Conservation (phyloP, 2,888 invertebrate species). For the Nymphalis polychloros region DNA sequence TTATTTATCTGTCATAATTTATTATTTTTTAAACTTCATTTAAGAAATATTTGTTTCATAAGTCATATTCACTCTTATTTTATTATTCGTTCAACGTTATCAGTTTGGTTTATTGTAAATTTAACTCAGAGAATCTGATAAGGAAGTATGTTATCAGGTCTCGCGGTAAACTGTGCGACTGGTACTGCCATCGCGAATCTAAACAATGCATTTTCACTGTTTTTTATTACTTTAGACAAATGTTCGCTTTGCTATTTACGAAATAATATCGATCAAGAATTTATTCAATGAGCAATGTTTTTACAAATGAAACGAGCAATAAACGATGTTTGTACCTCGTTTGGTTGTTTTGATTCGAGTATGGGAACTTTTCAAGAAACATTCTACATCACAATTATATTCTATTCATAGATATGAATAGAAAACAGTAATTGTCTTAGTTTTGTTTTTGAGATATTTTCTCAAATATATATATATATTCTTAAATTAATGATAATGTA, state of each 20-base stretch:
- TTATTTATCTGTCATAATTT: neutral
- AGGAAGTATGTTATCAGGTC: conserved; percentile 55
- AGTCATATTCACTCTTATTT: neutral
- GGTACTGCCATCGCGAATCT: conserved; percentile 32
- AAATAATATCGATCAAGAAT: neutral
- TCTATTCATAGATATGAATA: no score
- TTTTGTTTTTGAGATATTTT: no score
- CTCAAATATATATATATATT: no score
- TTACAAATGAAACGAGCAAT: neutral
- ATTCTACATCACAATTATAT: no score
- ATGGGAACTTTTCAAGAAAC: no score
- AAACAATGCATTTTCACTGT: conserved; percentile 22
- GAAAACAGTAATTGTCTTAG: no score
- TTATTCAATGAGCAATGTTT: neutral
- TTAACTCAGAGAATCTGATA: conserved; percentile 44
- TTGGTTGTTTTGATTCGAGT: no score
- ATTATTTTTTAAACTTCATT: neutral
- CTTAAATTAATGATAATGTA: no score
- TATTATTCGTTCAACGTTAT: conserved; percentile 28
- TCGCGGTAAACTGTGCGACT: conserved; percentile 38
- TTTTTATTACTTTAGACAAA: conserved; percentile 15
- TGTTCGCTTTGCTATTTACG: neutral
- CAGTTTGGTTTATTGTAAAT: conserved; percentile 24
- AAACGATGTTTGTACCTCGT: no score
- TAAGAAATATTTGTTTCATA: neutral